Evolutionary conservation across 2,888 invertebrate species (phyloP).

Genomic region (Philaethria dido): DNA sequence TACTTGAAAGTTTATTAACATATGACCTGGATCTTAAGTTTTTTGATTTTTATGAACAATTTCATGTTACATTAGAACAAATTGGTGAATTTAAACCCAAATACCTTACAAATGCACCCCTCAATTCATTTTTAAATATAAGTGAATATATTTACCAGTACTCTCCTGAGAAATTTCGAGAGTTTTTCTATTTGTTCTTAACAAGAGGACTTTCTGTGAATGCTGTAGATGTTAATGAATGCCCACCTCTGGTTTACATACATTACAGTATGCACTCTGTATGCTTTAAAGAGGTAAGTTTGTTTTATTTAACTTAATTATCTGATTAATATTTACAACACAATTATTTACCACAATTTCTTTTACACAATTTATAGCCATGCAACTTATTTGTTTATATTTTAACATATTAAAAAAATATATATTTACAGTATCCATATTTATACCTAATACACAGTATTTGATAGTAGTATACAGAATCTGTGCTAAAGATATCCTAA

Average conservation of each 20-base stretch:
- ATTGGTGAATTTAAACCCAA: slow-evolving; percentile 57
- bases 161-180: slow-evolving; percentile 63
- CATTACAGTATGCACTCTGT: slow-evolving; percentile 63
- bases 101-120: slow-evolving; percentile 65
- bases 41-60: slow-evolving; percentile 65
- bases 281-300: slow-evolving; percentile 71
- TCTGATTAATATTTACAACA: too few species aligned
- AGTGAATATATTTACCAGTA: slow-evolving; percentile 72
- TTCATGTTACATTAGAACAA: slow-evolving; percentile 57
- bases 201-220: slow-evolving; percentile 71
- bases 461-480: too few species aligned
- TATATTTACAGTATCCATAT: not conserved
- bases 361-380: too few species aligned
- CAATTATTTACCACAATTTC: too few species aligned
- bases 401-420: too few species aligned
- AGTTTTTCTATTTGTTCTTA: slow-evolving; percentile 70
- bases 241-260: slow-evolving; percentile 75
- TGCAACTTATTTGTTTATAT: too few species aligned
- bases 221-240: slow-evolving; percentile 65
- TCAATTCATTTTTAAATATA: slow-evolving; percentile 71
- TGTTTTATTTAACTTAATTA: not conserved
- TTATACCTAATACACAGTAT: too few species aligned
- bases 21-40: slow-evolving; percentile 70
- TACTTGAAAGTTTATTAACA: slow-evolving; percentile 65
- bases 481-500: too few species aligned